Evolutionary conservation across 2,113 vertebrate genomes (phyloP).

Genomic region (Aptenodytes patagonicus): DNA sequence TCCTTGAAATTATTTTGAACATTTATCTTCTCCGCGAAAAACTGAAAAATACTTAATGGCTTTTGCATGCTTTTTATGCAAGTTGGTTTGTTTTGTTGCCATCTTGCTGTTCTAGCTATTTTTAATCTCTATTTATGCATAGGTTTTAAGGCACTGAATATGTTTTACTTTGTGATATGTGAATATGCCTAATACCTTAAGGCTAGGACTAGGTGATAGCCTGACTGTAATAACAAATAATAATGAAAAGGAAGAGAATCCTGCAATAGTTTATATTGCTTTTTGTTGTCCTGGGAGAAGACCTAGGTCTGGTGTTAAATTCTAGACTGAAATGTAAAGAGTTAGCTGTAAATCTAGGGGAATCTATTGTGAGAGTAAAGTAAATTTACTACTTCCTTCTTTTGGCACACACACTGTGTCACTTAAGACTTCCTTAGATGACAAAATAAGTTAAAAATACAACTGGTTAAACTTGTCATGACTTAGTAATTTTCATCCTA

Average conservation of each 20-base stretch:
- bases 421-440: not conserved
- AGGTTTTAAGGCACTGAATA: not conserved
- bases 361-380: not conserved
- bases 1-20: not conserved
- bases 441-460: conserved; percentile 16
- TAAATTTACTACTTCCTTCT: not conserved
- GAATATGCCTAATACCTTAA: not conserved
- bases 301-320: not conserved
- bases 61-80: not conserved
- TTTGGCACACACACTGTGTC: not conserved
- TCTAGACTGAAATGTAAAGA: not conserved
- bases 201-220: not conserved
- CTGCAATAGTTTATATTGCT: not conserved
- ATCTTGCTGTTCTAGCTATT: not conserved
- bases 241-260: not conserved
- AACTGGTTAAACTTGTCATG: not conserved
- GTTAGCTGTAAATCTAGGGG: not conserved
- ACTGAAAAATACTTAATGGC: not conserved
- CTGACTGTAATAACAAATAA: not conserved
- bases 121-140: not conserved
- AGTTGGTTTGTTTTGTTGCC: not conserved
- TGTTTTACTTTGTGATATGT: not conserved
- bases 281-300: not conserved
- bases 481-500: not conserved
- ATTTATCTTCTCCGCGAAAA: not conserved